Evolutionary conservation across 2,888 invertebrate genomes (phyloP).

Genomic region (Drosophila cyrtoloma): DNA sequence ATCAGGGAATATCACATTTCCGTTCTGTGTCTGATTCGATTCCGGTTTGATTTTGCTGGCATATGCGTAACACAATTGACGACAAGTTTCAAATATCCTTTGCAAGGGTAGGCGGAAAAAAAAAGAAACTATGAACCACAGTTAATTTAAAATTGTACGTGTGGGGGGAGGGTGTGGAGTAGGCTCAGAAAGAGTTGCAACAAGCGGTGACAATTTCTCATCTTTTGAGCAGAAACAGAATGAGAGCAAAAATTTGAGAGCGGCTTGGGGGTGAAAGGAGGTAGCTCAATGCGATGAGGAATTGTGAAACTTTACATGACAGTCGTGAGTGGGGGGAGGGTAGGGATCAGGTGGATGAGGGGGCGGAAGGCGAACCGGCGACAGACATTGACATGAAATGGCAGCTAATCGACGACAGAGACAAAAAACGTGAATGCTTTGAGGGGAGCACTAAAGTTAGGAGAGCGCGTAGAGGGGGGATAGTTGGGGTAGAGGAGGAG

Average conservation of each 20-base stretch:
- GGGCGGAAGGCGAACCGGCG: not conserved
- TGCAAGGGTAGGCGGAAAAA: not conserved
- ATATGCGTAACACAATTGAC: not conserved
- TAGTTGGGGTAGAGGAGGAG: not conserved
- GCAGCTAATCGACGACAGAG: slow-evolving; percentile 70
- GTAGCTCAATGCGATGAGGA: slow-evolving; percentile 65
- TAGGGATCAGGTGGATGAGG: not conserved
- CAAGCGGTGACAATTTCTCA: slow-evolving; percentile 75
- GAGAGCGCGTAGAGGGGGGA: slow-evolving; percentile 1
- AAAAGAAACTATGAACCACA: slow-evolving; percentile 52
- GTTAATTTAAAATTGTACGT: slow-evolving; percentile 67
- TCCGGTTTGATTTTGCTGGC: not conserved
- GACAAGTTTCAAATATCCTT: not conserved
- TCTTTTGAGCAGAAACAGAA: slow-evolving; percentile 42
- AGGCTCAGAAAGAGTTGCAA: slow-evolving; percentile 10
- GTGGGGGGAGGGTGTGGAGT: not conserved
- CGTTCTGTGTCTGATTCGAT: not conserved
- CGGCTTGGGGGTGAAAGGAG: not conserved
- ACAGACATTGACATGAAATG: slow-evolving; percentile 71
- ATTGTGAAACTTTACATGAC: slow-evolving; percentile 62
- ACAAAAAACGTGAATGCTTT: slow-evolving; percentile 28
- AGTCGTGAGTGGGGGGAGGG: slow-evolving; percentile 4
- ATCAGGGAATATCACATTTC: not conserved
- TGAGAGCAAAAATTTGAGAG: not conserved
- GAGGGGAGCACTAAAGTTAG: not conserved